Conservation (phyloP, 2,888 invertebrate genomes). For the Branchinecta sandiegonensis region DNA sequence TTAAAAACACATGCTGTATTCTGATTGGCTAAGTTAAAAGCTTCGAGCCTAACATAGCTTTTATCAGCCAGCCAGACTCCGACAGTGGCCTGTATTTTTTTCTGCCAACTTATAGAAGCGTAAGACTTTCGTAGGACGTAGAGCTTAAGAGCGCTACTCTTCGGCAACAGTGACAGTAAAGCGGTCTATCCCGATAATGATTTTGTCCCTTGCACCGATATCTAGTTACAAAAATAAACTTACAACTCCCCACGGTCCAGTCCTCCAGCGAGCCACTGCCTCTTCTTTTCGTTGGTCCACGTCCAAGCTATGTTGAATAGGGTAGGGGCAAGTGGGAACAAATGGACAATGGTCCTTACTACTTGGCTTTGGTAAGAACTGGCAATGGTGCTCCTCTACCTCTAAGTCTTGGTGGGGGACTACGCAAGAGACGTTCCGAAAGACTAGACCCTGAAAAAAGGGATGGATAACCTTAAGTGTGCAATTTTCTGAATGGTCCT, state of each 20-base stretch:
- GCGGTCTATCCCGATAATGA: too few relatives aligned
- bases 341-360: slow-evolving; percentile 22
- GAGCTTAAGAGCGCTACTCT: too few relatives aligned
- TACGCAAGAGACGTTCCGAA: slow-evolving; percentile 33
- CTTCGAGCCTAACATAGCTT: too few relatives aligned
- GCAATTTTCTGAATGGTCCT: too few relatives aligned
- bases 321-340: slow-evolving; percentile 15
- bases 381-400: slow-evolving; percentile 16
- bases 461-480: too few relatives aligned
- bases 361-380: slow-evolving; percentile 19
- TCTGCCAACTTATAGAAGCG: too few relatives aligned
- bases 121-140: too few relatives aligned
- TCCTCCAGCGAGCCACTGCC: slow-evolving; percentile 32
- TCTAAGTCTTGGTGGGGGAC: slow-evolving; percentile 8
- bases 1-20: too few relatives aligned
- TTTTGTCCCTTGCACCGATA: background rate
- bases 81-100: too few relatives aligned
- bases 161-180: too few relatives aligned
- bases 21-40: too few relatives aligned
- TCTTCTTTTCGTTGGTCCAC: slow-evolving; percentile 20
- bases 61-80: too few relatives aligned
- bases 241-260: slow-evolving; percentile 39
- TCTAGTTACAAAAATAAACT: slow-evolving; percentile 25
- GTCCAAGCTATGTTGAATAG: slow-evolving; percentile 19
- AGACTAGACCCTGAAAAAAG: slow-evolving; percentile 32